Base-by-base conservation (phyloP, 2,797 vertebrate species). In the Semotilus atromaculatus region DNA sequence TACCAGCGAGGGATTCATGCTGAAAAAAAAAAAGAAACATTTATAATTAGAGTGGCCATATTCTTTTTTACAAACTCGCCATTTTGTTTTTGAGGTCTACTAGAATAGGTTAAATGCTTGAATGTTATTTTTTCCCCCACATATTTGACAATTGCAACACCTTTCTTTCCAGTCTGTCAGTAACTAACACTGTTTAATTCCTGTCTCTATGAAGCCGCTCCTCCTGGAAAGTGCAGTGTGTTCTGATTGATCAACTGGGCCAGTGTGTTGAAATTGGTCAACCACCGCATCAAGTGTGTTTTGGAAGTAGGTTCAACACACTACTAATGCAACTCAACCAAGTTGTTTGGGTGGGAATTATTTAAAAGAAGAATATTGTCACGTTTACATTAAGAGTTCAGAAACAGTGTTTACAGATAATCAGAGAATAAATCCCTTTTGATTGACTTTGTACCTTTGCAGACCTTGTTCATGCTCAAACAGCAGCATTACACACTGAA, bases 1-100 rank as follows among this genome's bases (percentile, higher is more conserved):
- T 80, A 99, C 94, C 40, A 99, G 87, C 0, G 97, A 96, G 0
- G 98, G 98, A 88, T 96, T 98, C 89, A 96, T 89, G 86, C 98
- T 99, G 86, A 0, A 26, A 13, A 2, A 3, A 87, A 8, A 45
- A 66, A 74, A 51, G 1, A 10, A 58, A 82, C n/a, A 66, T 4
- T 31, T 72, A 23, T 7, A 62, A 13, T 70, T 78, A 66, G 19
- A 58, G 5, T 40, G 6, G n/a, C 2, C 60, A 62, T 62, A 62
- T 62, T 6, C 9, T 23, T 5, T 29, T 62, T n/a, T 58, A n/a
- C 55, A n/a, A 58, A 58, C 21, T 58, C 8, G 4, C 9, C 1
- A n/a, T 58, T 23, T 55, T 21, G 19, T 21, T 53, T 21, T 55
- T 9, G 8, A 55, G 58, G 26, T 18, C 14, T 31, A 31, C 60